phyloP scores from a whole-genome alignment of 2,888 invertebrate species.

The Asteroscopus sphinx region DNA sequence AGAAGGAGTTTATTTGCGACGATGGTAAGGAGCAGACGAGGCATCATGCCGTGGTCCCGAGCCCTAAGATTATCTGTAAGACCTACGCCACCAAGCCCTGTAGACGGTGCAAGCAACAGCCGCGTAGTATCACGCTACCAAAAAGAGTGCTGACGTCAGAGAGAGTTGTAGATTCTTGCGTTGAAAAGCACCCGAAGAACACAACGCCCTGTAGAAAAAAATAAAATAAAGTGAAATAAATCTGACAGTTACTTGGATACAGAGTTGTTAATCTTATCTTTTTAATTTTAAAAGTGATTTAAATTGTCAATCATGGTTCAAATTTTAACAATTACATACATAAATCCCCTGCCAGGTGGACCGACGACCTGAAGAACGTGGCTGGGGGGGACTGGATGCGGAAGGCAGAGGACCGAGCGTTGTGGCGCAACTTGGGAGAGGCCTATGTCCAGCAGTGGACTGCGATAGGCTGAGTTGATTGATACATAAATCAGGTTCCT shows the following conservation, averaged over 20 bases:
- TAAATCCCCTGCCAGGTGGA: no score
- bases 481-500: no score
- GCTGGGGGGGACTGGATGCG: no score
- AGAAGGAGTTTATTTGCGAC: not conserved
- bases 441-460: no score
- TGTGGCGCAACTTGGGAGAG: no score
- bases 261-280: not conserved
- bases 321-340: slow-evolving; percentile 14
- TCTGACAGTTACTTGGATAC: not conserved
- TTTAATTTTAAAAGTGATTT: slow-evolving; percentile 12
- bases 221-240: slow-evolving; percentile 19
- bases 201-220: slow-evolving; percentile 8
- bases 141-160: slow-evolving; percentile 44
- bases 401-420: no score
- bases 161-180: slow-evolving; percentile 14
- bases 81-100: slow-evolving; percentile 1
- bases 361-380: no score
- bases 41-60: not conserved
- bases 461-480: no score
- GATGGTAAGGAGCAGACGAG: not conserved
- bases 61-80: slow-evolving; percentile 5
- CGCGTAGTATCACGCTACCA: slow-evolving; percentile 27
- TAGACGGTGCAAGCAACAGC: slow-evolving; percentile 11
- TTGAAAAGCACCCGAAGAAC: slow-evolving; percentile 1
- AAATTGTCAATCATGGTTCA: slow-evolving; percentile 40